Conservation (phyloP, 1,140 invertebrate species). For the Mylabris phalerata region DNA sequence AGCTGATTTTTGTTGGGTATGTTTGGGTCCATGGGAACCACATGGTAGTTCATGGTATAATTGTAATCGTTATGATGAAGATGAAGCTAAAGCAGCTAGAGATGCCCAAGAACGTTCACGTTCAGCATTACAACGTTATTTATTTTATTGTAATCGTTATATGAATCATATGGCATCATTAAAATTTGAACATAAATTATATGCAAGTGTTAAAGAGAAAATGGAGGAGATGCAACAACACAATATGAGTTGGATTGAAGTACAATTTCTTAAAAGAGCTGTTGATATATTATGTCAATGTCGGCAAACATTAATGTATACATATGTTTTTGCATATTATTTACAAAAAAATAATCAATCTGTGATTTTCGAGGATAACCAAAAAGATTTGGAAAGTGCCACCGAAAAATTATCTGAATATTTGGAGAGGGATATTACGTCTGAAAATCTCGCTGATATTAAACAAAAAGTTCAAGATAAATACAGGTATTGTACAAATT, state of each 20-base stretch:
- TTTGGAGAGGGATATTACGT: conserved; percentile 95
- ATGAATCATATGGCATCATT: conserved; percentile 99
- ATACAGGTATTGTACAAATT: conserved; percentile 65
- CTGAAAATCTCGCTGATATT: conserved; percentile 94
- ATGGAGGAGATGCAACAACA: conserved; percentile 99
- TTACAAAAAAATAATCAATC: conserved; percentile 97
- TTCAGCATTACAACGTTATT: conserved; percentile 84
- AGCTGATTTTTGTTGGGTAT: conserved; percentile 99
- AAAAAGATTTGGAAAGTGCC: conserved; percentile 94
- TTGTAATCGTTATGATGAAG: conserved; percentile 95
- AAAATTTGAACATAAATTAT: conserved; percentile 95
- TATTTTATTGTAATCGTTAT: conserved; percentile 98
- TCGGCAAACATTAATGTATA: conserved; percentile 97
- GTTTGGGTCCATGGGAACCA: conserved; percentile 96
- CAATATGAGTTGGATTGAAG: conserved; percentile 99
- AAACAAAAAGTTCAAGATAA: conserved; percentile 99
- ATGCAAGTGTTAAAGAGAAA: conserved; percentile 90
- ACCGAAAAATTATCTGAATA: conserved; percentile 97
- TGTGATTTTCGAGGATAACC: conserved; percentile 98
- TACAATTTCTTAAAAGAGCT: conserved; percentile 95
- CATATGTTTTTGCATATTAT: conserved; percentile 99
- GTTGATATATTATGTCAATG: conserved; percentile 97
- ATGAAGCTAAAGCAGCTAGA: conserved; percentile 90
- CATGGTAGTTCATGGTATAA: conserved; percentile 99
- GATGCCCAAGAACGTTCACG: conserved; percentile 94